phyloP scores from a whole-genome alignment of 2,113 vertebrate genomes.

The Stigmatopora nigra region DNA sequence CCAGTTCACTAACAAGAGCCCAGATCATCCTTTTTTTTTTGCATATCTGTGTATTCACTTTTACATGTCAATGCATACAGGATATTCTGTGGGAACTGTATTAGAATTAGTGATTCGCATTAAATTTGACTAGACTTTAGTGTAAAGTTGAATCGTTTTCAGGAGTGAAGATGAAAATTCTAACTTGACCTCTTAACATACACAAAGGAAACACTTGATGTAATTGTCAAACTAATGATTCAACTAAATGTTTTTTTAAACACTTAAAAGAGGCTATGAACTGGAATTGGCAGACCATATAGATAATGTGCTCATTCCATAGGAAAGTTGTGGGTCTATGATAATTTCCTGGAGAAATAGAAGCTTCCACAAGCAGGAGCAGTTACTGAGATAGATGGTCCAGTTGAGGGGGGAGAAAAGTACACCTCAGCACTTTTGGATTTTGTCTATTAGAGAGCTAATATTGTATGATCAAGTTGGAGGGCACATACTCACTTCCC shows the following conservation, averaged over 20 bases:
- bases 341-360: slow-evolving; percentile 63
- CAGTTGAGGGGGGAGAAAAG: slow-evolving; percentile 47
- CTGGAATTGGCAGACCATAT: slow-evolving; percentile 28
- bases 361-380: slow-evolving; percentile 48
- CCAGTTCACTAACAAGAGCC: slow-evolving; percentile 1
- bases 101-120: neutral
- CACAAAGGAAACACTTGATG: slow-evolving; percentile 26
- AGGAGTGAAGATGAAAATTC: slow-evolving; percentile 3
- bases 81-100: too few relatives aligned
- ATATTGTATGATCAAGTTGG: slow-evolving; percentile 62
- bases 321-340: slow-evolving; percentile 37
- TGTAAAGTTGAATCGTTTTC: neutral
- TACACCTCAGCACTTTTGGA: slow-evolving; percentile 59
- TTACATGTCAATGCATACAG: neutral
- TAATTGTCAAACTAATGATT: slow-evolving; percentile 23
- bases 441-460: slow-evolving; percentile 67
- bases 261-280: slow-evolving; percentile 25
- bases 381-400: slow-evolving; percentile 65
- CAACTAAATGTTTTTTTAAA: slow-evolving; percentile 32
- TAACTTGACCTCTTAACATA: neutral
- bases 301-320: slow-evolving; percentile 53
- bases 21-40: neutral
- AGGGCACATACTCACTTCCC: slow-evolving; percentile 30
- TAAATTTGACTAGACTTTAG: neutral
- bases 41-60: neutral